These are phyloP conservation scores for Petrocephalus microphthalmus DNA, from an alignment of 2,113 vertebrate genomes.

Conservation along the genomic window DNA sequence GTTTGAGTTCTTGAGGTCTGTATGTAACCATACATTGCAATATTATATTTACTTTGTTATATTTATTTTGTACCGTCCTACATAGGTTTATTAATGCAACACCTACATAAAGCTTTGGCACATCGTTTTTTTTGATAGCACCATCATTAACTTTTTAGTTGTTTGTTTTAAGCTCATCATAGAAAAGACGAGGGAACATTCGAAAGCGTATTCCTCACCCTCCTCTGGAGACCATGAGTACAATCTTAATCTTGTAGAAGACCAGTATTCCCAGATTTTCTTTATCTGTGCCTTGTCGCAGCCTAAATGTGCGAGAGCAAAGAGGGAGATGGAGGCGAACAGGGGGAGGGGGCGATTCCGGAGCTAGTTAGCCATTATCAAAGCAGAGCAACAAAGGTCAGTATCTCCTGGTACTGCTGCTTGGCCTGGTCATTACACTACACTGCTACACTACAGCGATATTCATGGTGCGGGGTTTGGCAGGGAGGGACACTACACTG, in stretches of 20 bases:
- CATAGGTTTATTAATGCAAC: too few relatives aligned
- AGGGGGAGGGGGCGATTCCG: not conserved
- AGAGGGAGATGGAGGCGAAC: not conserved
- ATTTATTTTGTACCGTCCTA: too few relatives aligned
- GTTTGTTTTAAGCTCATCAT: not conserved
- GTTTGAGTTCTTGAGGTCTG: not conserved
- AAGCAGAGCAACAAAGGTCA: not conserved
- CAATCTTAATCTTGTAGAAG: slow-evolving; percentile 82
- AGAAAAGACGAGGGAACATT: not conserved
- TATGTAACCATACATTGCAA: not conserved
- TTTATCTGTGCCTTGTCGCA: slow-evolving; percentile 69
- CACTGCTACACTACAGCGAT: not conserved
- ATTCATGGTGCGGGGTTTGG: not conserved
- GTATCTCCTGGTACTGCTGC: not conserved
- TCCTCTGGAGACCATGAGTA: slow-evolving; percentile 66
- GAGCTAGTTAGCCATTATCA: not conserved
- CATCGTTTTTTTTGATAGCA: not conserved
- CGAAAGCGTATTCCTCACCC: slow-evolving; percentile 49
- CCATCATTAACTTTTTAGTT: not conserved
- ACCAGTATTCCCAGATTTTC: slow-evolving; percentile 77
- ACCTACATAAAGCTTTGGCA: not conserved
- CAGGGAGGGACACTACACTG: slow-evolving; percentile 37
- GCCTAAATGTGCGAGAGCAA: slow-evolving; percentile 50
- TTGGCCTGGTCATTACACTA: not conserved
- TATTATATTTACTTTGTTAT: not conserved